Evolutionary conservation across 2,797 vertebrate genomes (phyloP).

Genomic region (Ambastaia sidthimunki): DNA sequence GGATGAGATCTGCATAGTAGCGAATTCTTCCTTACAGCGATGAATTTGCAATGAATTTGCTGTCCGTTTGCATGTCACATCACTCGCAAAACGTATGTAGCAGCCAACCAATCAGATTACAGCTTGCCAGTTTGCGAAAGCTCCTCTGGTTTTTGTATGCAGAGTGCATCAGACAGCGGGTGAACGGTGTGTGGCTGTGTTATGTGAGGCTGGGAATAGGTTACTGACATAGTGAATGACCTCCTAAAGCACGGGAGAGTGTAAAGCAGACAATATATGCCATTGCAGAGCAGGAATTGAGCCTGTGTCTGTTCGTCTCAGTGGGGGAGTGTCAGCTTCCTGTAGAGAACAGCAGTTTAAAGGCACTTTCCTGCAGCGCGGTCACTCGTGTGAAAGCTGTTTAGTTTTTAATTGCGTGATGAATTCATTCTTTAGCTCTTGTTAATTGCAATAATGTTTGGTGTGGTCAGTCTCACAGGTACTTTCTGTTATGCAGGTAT

Average conservation of each 20-base stretch:
- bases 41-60: no score
- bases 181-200: not conserved
- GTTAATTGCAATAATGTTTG: constrained; percentile 23
- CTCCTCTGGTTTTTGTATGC: not conserved
- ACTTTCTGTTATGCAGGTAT: constrained; percentile 39
- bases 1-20: not conserved
- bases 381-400: constrained; percentile 56
- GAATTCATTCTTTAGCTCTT: constrained; percentile 52
- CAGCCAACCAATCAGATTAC: not conserved
- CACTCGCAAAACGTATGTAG: not conserved
- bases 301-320: constrained; percentile 33
- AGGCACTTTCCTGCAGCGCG: constrained; percentile 61
- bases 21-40: not conserved
- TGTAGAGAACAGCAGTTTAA: constrained; percentile 59
- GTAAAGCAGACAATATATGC: constrained; percentile 2
- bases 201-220: not conserved
- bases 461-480: constrained; percentile 18
- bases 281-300: not conserved
- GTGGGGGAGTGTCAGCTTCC: constrained; percentile 50
- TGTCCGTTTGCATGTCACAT: no score
- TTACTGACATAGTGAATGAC: not conserved
- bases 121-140: not conserved
- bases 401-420: constrained; percentile 54
- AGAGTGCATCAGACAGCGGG: not conserved
- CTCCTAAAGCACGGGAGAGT: not conserved